Base-by-base conservation (phyloP, 2,888 invertebrate genomes). In the Ametastegia equiseti region DNA sequence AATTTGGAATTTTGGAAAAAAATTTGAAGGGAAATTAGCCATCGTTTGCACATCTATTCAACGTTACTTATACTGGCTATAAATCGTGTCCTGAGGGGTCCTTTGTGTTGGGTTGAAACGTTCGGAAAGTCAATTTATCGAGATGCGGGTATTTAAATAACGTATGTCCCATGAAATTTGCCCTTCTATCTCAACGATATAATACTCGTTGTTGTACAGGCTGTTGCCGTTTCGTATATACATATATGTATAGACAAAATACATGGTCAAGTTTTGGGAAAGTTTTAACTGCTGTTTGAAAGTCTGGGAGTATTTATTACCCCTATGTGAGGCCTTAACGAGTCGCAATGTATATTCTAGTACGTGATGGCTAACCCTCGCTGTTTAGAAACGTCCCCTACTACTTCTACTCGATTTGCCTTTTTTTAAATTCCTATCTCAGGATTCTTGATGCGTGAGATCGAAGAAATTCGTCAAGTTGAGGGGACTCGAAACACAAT, bases 281-380 rank as follows among this genome's bases (percentile, higher is more conserved):
- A 75, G 9, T 50, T 78, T 63, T 45, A 78, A 78, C 78, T 78
- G 78, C 78, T 42, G 60, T 78, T 78, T 78, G 60, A 78, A n/a
- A 60, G 78, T 45, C 60, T 63, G 60, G 39, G n/a, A 27, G 42
- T 36, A 78, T 78, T 78, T 78, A 78, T 78, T 57, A 42, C 78
- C 78, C 78, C 78, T 63, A 78, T 78, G 42, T 9, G 71, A 27
- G 27, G 30, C 2, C 13, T 63, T n/a, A n/a, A 33, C 30, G 19
- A 33, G 7, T 63, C 23, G 23, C 54, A 2, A 23, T 23, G 9
- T 23, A 63, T 33, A n/a, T 33, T n/a, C n/a, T n/a, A n/a, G n/a
- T 33, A 63, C 63, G 63, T 63, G 63, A 63, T n/a, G n/a, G n/a
- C 63, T 33, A 63, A 63, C 63, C 63, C n/a, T 63, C 63, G 30